Conservation (phyloP, 2,113 vertebrate species). For the Petaurus breviceps region DNA sequence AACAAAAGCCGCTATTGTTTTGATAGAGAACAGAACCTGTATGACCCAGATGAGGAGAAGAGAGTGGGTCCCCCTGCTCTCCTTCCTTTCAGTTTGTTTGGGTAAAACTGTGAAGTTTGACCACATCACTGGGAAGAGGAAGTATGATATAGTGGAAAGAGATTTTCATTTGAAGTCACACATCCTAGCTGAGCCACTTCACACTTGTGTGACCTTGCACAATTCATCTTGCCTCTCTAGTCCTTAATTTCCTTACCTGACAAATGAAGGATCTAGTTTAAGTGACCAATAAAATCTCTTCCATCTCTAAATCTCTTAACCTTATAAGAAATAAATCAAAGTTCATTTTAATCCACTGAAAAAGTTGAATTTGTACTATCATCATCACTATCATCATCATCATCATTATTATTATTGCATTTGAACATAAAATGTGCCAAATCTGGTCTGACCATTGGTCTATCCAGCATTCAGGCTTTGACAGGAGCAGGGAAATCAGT, state of each 20-base stretch:
- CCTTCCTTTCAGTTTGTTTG: not conserved
- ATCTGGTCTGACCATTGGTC: not conserved
- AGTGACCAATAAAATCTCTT: not conserved
- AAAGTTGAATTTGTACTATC: not conserved
- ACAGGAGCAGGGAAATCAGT: not conserved
- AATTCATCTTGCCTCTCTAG: not conserved
- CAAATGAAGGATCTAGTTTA: not conserved
- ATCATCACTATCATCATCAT: not conserved
- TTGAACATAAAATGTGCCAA: not conserved
- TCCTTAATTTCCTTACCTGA: not conserved
- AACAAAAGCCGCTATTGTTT: slow-evolving; percentile 19
- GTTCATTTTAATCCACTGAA: not conserved
- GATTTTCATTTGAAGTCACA: not conserved
- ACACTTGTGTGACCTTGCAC: not conserved
- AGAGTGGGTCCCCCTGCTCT: not conserved
- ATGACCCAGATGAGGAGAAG: not conserved
- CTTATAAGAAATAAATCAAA: not conserved
- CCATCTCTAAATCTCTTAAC: not conserved
- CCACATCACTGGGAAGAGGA: not conserved
- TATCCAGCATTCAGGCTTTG: not conserved
- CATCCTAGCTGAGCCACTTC: not conserved
- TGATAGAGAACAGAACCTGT: not conserved
- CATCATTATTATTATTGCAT: not conserved
- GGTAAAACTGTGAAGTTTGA: not conserved
- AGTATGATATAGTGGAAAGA: not conserved